A percentile compares a stretch with the other conserved stretches of the same genome.
These are phyloP conservation scores for Littorina saxatilis DNA, from an alignment of 1,140 invertebrate species.

Conservation along the genomic window DNA sequence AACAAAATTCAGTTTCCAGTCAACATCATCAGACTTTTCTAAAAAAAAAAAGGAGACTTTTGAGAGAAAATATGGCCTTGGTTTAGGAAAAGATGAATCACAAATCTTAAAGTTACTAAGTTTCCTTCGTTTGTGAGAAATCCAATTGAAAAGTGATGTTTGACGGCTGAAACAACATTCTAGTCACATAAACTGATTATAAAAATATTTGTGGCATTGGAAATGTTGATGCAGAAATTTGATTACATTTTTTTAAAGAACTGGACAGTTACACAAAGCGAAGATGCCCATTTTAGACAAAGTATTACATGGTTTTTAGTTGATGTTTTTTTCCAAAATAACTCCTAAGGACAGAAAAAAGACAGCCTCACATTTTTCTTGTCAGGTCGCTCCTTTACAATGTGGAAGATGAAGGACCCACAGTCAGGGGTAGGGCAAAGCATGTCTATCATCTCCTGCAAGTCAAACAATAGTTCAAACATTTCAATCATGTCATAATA, in stretches of 20 bases:
- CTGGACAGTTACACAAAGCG: not conserved
- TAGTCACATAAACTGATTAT: too few species aligned
- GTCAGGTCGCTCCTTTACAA: conserved; percentile 46
- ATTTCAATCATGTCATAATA: not conserved
- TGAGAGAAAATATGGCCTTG: not conserved
- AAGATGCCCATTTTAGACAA: too few species aligned
- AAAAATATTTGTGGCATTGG: too few species aligned
- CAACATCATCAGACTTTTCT: not conserved
- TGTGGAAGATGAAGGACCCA: conserved; percentile 47
- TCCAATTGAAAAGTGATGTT: not conserved
- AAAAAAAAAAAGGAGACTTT: not conserved
- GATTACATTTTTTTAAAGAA: too few species aligned
- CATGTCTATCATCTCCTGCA: conserved; percentile 60
- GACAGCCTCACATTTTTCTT: conserved; percentile 53
- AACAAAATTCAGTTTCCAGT: not conserved
- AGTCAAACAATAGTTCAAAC: conserved; percentile 11
- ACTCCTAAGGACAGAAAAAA: too few species aligned
- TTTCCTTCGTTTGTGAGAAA: not conserved
- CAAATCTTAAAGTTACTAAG: too few species aligned
- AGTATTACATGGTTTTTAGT: too few species aligned
- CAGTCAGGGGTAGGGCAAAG: conserved; percentile 64
- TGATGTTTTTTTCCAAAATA: too few species aligned
- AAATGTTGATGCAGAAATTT: too few species aligned
- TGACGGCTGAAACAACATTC: not conserved
- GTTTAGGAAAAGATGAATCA: not conserved